Conservation (phyloP, 2,888 invertebrate species). For the Sinelater perroti region DNA sequence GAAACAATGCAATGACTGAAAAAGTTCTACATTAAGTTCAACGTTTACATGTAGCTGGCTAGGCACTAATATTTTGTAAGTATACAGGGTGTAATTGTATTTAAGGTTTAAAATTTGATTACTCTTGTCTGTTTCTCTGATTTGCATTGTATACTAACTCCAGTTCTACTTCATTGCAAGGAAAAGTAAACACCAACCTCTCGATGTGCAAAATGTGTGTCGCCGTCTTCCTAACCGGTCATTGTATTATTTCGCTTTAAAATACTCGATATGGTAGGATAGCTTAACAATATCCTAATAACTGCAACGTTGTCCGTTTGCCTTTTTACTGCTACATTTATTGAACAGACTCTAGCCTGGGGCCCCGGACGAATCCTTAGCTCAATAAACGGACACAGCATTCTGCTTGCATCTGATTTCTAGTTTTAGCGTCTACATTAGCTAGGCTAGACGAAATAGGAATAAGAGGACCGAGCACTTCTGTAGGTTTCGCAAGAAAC, state of each 20-base stretch:
- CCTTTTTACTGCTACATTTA: slow-evolving; percentile 39
- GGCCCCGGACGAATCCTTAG: not conserved
- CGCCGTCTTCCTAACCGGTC: slow-evolving; percentile 54
- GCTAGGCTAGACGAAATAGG: not conserved
- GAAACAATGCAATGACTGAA: slow-evolving; percentile 54
- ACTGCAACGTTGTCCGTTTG: slow-evolving; percentile 52
- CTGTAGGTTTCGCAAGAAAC: slow-evolving; percentile 6
- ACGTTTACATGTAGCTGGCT: slow-evolving; percentile 3
- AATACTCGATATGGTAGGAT: slow-evolving; percentile 50
- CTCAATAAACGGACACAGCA: not conserved
- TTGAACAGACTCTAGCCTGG: slow-evolving; percentile 32
- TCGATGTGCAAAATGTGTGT: slow-evolving; percentile 42
- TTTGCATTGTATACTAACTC: not conserved
- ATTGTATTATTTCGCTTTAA: slow-evolving; percentile 54
- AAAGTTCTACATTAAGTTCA: not conserved
- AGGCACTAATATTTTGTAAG: slow-evolving; percentile 36
- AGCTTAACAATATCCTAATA: slow-evolving; percentile 51
- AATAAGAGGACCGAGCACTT: slow-evolving; percentile 1
- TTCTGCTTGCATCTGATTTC: not conserved
- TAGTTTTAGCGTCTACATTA: slow-evolving; percentile 3
- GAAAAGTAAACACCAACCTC: slow-evolving; percentile 48
- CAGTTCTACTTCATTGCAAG: too few species aligned
- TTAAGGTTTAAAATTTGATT: not conserved
- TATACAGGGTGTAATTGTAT: slow-evolving; percentile 13
- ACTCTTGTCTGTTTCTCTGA: not conserved